phyloP scores from a whole-genome alignment of 2,888 invertebrate species.

The Brachynemurus nebulosus region DNA sequence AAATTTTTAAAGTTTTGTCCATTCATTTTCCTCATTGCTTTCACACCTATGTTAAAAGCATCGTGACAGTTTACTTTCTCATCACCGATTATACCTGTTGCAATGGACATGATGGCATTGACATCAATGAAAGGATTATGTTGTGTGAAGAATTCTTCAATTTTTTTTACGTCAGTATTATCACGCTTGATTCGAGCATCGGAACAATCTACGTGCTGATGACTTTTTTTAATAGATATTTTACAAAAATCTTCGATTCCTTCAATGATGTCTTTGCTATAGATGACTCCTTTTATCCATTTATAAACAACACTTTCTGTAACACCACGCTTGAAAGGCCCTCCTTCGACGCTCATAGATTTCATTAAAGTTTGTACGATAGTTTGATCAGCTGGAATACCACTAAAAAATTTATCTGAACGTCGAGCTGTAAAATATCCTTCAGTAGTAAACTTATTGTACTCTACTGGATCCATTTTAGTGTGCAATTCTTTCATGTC shows the following conservation, averaged over 20 bases:
- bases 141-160: too few relatives aligned
- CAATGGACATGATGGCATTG: too few relatives aligned
- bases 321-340: conserved; percentile 11
- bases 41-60: too few relatives aligned
- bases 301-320: conserved; percentile 9
- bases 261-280: conserved; percentile 2
- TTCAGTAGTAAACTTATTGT: conserved; percentile 12
- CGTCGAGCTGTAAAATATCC: conserved; percentile 22
- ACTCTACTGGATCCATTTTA: conserved; percentile 14
- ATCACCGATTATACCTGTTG: too few relatives aligned
- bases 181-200: too few relatives aligned
- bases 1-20: too few relatives aligned
- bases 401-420: conserved; percentile 17
- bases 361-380: conserved; percentile 4
- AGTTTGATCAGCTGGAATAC: conserved; percentile 1
- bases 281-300: conserved; percentile 4
- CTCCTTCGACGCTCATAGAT: conserved; percentile 3
- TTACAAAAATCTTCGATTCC: conserved; percentile 2
- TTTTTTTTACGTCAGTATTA: too few relatives aligned
- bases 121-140: too few relatives aligned
- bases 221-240: too few relatives aligned
- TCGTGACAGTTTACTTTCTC: too few relatives aligned
- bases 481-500: conserved; percentile 21
- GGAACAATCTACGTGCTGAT: too few relatives aligned
- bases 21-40: too few relatives aligned